Percentiles rank a stretch among this genome's conserved stretches.
Conservation (phyloP, 2,888 invertebrate species). For the Drosophila meridiana region DNA sequence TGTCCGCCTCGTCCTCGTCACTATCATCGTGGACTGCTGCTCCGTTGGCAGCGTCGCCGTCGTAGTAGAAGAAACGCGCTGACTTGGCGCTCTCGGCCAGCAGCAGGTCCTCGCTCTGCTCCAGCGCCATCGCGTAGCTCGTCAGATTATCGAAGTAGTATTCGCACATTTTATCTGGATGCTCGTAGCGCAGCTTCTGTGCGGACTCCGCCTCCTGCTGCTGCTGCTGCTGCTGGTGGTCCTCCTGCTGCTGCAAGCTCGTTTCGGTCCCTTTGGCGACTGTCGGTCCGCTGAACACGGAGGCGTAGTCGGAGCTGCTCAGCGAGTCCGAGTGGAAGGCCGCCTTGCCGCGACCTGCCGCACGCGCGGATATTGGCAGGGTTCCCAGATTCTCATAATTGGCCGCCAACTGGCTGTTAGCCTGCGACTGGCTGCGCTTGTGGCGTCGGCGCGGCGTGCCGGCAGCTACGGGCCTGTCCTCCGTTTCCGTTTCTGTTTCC, state of each 20-base stretch:
- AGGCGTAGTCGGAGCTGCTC: slow-evolving; percentile 85
- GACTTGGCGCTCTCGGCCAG: slow-evolving; percentile 73
- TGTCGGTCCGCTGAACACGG: slow-evolving; percentile 83
- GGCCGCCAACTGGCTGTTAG: slow-evolving; percentile 45
- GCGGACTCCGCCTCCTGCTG: slow-evolving; percentile 28
- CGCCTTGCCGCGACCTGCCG: slow-evolving; percentile 27
- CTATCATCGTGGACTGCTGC: slow-evolving; percentile 13
- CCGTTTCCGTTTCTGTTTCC: slow-evolving; percentile 14
- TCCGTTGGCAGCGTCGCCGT: slow-evolving; percentile 32
- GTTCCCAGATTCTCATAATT: slow-evolving; percentile 81
- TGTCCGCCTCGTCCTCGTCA: slow-evolving; percentile 8
- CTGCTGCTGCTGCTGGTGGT: background rate
- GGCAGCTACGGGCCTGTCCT: background rate
- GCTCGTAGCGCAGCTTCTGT: slow-evolving; percentile 79
- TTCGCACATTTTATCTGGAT: slow-evolving; percentile 82
- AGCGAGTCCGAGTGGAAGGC: slow-evolving; percentile 81
- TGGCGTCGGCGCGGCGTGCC: slow-evolving; percentile 60
- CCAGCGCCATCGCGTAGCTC: slow-evolving; percentile 58
- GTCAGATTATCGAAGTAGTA: slow-evolving; percentile 81
- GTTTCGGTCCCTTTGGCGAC: background rate
- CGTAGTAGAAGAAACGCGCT: slow-evolving; percentile 56
- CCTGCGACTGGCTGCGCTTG: slow-evolving; percentile 81
- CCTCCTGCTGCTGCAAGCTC: background rate
- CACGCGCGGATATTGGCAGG: slow-evolving; percentile 58
- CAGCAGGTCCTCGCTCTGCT: slow-evolving; percentile 70